Evolutionary conservation across 2,888 invertebrate species (phyloP).

Genomic region (Siphonodentalium dalli): DNA sequence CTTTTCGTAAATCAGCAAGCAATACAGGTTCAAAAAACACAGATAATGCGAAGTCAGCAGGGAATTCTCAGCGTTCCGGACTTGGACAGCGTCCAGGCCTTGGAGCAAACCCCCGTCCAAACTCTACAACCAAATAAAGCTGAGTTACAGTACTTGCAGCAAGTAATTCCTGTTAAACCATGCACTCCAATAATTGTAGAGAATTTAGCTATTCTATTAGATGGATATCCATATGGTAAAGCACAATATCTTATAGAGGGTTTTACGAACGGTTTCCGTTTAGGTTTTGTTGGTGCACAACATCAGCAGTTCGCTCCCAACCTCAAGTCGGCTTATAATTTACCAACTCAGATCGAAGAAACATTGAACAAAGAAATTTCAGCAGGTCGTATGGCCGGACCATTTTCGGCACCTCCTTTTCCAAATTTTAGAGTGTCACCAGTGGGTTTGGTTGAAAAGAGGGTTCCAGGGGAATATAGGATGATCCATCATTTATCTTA

Average conservation of each 20-base stretch:
- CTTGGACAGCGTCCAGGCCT: too few species aligned
- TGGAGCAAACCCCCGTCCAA: too few species aligned
- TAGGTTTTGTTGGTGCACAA: neutral
- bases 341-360: neutral
- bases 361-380: conserved; percentile 6
- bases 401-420: conserved; percentile 7
- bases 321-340: neutral
- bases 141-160: too few species aligned
- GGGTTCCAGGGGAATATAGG: conserved; percentile 9
- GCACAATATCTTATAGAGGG: neutral
- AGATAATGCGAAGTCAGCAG: too few species aligned
- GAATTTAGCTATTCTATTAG: neutral
- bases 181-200: neutral
- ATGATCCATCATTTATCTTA: conserved; percentile 18
- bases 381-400: conserved; percentile 9
- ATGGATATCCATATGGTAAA: neutral
- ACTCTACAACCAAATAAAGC: too few species aligned
- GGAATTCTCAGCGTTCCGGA: too few species aligned
- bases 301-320: neutral
- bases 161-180: too few species aligned
- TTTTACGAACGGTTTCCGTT: neutral
- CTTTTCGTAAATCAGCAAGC: too few species aligned
- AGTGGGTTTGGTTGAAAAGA: conserved; percentile 11
- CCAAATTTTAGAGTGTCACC: conserved; percentile 7
- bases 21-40: too few species aligned